These are phyloP conservation scores for Machaerirhynchus nigripectus DNA, from an alignment of 2,113 vertebrate species.

Conservation along the genomic window DNA sequence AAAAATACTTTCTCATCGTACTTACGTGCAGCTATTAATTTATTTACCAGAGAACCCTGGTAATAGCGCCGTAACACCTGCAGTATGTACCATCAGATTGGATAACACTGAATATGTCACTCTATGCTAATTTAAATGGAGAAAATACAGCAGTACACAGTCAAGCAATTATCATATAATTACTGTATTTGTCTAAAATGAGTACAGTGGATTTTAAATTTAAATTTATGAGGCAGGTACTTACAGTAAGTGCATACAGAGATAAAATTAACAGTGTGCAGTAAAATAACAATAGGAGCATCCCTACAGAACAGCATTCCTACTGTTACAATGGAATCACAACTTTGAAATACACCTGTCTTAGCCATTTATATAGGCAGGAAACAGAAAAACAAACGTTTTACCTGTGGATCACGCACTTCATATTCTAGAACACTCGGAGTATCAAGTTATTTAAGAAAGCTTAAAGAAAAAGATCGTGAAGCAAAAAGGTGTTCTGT, in stretches of 20 bases:
- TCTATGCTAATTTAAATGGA: neutral
- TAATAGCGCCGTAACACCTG: neutral
- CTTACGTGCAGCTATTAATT: neutral
- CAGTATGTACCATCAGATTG: neutral
- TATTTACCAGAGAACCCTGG: neutral
- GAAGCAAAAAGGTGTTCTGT: neutral
- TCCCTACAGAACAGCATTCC: neutral
- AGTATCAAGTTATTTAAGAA: neutral
- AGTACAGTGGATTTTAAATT: neutral
- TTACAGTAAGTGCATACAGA: neutral
- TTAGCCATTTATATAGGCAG: neutral
- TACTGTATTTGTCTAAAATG: neutral
- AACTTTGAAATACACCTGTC: neutral
- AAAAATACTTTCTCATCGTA: neutral
- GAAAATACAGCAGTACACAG: neutral
- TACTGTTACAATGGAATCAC: neutral
- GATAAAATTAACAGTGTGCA: neutral
- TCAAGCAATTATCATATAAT: neutral
- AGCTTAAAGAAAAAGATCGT: neutral
- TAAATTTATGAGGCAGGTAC: conserved; percentile 1
- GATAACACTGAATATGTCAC: neutral
- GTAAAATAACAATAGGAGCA: neutral
- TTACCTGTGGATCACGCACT: neutral
- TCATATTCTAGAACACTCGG: neutral
- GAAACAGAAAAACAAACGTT: rapidly evolving